Evolutionary conservation across 2,888 invertebrate genomes (phyloP), one percentile per base, ranked within the genome.

Genomic region (Desoria tigrina): DNA sequence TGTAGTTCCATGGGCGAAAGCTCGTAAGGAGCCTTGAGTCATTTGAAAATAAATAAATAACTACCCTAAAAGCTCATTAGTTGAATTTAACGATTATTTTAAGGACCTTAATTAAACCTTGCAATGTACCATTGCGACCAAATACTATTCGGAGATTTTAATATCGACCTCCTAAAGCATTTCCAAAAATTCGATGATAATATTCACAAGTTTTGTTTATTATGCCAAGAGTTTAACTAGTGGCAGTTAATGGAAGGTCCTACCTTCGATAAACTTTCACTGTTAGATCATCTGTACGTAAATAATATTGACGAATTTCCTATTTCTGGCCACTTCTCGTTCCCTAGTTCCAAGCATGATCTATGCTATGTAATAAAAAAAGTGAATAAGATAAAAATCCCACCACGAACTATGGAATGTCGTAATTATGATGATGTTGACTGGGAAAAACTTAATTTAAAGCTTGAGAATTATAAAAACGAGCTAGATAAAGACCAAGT

Each of bases 301-400:
- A n/a, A n/a, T n/a, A n/a, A n/a, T n/a, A n/a, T n/a, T n/a, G 18
- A 32, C n/a, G 32, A 32, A 55, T 6, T 4, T n/a, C n/a, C 14
- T 3, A 32, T n/a, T 32, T 26, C 4, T 55, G n/a, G n/a, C 7
- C 55, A 55, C 21, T 55, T 55, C 21, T 9, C 55, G 6, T 55
- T 55, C 27, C 32, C 32, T 14, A 37, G 55, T 3, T 39, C 57
- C n/a, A 42, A 57, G 14, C 57, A 57, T 18, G 24, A 57, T 14
- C 42, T 57, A 18, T 23, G 23, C 18, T 21, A 37, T 42, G 57
- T 42, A 21, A 3, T 23, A 11, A 21, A 21, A 18, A 57, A 57
- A 57, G 9, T 6, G 6, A 18, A 11, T 6, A 21, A 39, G 23
- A 21, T 42, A 14, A n/a, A n/a, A n/a, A n/a, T n/a, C n/a, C n/a